Percentiles rank a stretch among this genome's conserved stretches.
Conservation (phyloP, 2,113 vertebrate genomes). For the Scomber colias region DNA sequence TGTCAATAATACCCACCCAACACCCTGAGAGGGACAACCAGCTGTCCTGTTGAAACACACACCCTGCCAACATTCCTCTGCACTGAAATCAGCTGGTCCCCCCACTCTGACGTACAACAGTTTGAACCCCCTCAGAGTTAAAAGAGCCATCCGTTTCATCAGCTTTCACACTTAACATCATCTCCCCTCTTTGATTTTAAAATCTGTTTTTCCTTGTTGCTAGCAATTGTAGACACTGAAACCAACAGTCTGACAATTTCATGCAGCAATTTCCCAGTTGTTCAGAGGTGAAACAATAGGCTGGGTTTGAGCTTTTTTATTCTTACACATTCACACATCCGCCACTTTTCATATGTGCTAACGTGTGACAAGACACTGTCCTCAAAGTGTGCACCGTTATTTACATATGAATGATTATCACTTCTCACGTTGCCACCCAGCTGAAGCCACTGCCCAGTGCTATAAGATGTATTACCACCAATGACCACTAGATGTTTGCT, state of each 20-base stretch:
- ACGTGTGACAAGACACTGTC: no score
- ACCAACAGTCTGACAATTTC: no score
- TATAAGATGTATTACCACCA: no score
- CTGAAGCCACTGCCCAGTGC: background rate
- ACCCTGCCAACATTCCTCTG: constrained; percentile 63
- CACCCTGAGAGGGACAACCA: constrained; percentile 39
- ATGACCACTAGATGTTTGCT: no score
- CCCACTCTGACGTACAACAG: constrained; percentile 2
- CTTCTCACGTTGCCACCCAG: background rate
- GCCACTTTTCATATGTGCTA: no score
- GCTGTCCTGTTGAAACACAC: constrained; percentile 66
- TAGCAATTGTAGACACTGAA: background rate
- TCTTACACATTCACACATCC: no score
- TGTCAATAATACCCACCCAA: constrained; percentile 44
- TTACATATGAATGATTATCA: background rate
- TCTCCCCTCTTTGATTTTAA: background rate
- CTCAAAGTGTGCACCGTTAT: background rate
- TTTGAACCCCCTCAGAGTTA: background rate
- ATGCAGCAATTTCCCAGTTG: no score
- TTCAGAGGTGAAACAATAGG: no score
- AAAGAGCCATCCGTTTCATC: constrained; percentile 1
- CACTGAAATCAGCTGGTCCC: constrained; percentile 66
- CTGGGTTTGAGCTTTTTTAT: no score
- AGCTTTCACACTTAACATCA: background rate
- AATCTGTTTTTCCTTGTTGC: background rate